phyloP scores from a whole-genome alignment of 1,140 invertebrate genomes.

The Halotydeus destructor region DNA sequence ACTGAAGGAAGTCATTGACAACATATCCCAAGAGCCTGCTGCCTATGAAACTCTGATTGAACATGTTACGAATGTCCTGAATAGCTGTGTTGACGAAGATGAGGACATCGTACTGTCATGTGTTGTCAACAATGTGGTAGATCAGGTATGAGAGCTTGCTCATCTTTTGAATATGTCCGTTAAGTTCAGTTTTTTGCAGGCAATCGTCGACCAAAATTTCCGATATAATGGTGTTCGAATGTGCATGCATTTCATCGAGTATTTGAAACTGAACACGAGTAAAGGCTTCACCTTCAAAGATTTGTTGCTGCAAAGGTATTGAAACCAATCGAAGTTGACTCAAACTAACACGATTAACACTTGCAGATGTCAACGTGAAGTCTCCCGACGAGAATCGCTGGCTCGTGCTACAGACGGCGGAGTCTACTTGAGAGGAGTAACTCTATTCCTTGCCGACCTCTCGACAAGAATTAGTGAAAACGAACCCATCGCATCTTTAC shows the following conservation, averaged over 20 bases:
- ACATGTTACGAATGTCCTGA: constrained; percentile 8
- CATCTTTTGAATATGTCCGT: not conserved
- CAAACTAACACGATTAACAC: not conserved
- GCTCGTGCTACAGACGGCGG: constrained; percentile 7
- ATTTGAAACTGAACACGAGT: constrained; percentile 20
- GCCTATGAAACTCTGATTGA: constrained; percentile 4
- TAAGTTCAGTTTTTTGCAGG: constrained; percentile 23
- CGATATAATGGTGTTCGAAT: constrained; percentile 40
- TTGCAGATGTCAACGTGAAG: constrained; percentile 14
- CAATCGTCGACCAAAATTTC: constrained; percentile 39
- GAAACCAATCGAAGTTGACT: not conserved
- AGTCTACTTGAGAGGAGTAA: constrained; percentile 13
- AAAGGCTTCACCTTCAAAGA: constrained; percentile 29
- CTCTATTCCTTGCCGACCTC: constrained; percentile 17
- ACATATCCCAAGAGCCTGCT: constrained; percentile 9
- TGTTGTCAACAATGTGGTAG: constrained; percentile 12
- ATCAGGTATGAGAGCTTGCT: constrained; percentile 10
- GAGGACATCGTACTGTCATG: constrained; percentile 6
- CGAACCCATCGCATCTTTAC: constrained; percentile 7
- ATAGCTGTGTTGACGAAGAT: constrained; percentile 12
- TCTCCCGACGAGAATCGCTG: constrained; percentile 8
- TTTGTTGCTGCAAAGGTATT: constrained; percentile 23
- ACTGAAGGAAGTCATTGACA: constrained; percentile 13
- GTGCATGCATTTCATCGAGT: constrained; percentile 33
- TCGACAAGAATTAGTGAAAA: constrained; percentile 10